phyloP scores from a whole-genome alignment of 1,140 invertebrate species.

The Dendroctonus ponderosae region DNA sequence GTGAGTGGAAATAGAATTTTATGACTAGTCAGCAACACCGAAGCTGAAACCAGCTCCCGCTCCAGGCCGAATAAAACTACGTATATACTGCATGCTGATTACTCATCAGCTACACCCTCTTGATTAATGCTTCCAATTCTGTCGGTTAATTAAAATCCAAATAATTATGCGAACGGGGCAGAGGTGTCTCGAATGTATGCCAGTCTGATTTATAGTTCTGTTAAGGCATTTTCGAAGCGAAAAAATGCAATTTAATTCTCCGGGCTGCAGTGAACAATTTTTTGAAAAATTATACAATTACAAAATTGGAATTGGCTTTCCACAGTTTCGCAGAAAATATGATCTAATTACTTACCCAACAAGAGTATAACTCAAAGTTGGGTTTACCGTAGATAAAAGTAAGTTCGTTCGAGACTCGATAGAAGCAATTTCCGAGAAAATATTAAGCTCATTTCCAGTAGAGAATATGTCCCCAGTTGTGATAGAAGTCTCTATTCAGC shows the following conservation, averaged over 20 bases:
- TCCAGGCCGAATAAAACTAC: not conserved
- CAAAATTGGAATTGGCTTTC: too few species aligned
- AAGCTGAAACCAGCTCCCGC: not conserved
- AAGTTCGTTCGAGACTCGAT: too few species aligned
- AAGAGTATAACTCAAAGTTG: not conserved
- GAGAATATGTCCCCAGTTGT: not conserved
- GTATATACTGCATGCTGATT: conserved; percentile 35
- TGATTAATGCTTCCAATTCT: conserved; percentile 43
- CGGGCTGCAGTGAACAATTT: too few species aligned
- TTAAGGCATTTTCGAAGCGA: too few species aligned
- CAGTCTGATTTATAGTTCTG: not conserved
- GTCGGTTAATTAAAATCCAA: conserved; percentile 44
- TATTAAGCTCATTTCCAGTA: conserved; percentile 6
- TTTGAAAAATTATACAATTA: too few species aligned
- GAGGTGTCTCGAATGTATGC: not conserved
- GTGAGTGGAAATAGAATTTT: conserved; percentile 3
- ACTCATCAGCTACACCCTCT: conserved; percentile 42
- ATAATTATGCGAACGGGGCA: conserved; percentile 37
- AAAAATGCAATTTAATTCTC: too few species aligned
- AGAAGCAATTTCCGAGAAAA: too few species aligned
- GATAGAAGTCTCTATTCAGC: not conserved
- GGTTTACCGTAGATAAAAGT: not conserved
- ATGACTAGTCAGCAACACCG: conserved; percentile 4
- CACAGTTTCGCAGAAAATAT: too few species aligned
- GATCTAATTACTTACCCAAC: too few species aligned